A percentile compares a stretch with the other conserved stretches of the same genome.
Conservation (phyloP, 2,797 vertebrate species). For the Lateolabrax maculatus region DNA sequence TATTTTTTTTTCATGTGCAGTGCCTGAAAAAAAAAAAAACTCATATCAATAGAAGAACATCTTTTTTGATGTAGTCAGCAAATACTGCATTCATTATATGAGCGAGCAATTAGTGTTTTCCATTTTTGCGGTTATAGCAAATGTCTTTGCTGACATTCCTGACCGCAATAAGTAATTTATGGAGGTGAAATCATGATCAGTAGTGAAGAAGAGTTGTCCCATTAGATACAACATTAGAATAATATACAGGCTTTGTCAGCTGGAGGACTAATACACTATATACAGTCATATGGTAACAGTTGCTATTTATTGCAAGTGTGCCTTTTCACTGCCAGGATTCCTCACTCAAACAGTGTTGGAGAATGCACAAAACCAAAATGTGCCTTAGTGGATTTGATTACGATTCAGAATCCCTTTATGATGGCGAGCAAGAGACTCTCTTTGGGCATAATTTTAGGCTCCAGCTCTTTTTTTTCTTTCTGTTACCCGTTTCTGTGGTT, state of each 20-base stretch:
- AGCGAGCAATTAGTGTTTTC: conserved; percentile 62
- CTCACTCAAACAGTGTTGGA: conserved; percentile 32
- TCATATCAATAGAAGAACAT: conserved; percentile 28
- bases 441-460: conserved; percentile 20
- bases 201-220: conserved; percentile 21
- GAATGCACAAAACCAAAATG: conserved; percentile 35
- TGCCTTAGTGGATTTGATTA: conserved; percentile 47
- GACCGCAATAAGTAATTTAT: conserved; percentile 56
- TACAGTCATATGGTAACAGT: conserved; percentile 56
- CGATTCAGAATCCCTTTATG: conserved; percentile 34
- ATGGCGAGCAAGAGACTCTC: conserved; percentile 28
- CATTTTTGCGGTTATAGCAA: conserved; percentile 40
- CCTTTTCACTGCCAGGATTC: conserved; percentile 43
- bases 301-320: conserved; percentile 54
- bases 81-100: conserved; percentile 39
- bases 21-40: conserved; percentile 17
- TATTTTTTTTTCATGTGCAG: conserved; percentile 14
- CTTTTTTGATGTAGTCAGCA: conserved; percentile 58
- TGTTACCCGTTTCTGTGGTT: conserved; percentile 31
- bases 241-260: conserved; percentile 30
- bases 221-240: conserved; percentile 19
- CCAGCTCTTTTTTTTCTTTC: not conserved
- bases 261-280: conserved; percentile 33
- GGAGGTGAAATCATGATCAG: conserved; percentile 55
- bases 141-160: conserved; percentile 42